A percentile compares a stretch with the other conserved stretches of the same genome.
Conservation (phyloP, 2,888 invertebrate species). For the Apeira syringaria region DNA sequence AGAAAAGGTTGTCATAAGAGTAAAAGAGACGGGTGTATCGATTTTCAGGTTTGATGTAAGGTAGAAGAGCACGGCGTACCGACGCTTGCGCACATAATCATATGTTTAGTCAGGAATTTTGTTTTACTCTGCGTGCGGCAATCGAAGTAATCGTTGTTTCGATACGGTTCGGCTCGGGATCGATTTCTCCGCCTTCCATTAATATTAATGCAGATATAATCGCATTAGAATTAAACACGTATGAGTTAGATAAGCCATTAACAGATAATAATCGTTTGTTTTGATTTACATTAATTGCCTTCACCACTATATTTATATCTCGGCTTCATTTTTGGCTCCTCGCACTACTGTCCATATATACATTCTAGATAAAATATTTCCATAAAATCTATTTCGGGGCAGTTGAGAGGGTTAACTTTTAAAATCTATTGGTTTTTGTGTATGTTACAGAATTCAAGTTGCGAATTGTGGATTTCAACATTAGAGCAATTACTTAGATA, state of each 20-base stretch:
- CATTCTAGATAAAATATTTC: no score
- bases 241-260: slow-evolving; percentile 12
- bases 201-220: slow-evolving; percentile 41
- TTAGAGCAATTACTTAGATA: no score
- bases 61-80: slow-evolving; percentile 55
- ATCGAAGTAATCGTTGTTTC: slow-evolving; percentile 65
- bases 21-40: slow-evolving; percentile 54
- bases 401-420: no score
- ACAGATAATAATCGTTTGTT: slow-evolving; percentile 15
- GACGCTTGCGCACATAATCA: slow-evolving; percentile 50
- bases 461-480: no score
- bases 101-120: slow-evolving; percentile 60
- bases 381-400: no score
- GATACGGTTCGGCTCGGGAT: slow-evolving; percentile 53
- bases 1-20: slow-evolving; percentile 39
- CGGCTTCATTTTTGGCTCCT: no score
- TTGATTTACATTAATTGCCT: slow-evolving; percentile 3
- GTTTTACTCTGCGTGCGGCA: slow-evolving; percentile 58
- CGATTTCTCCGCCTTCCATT: slow-evolving; percentile 39
- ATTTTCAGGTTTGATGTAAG: slow-evolving; percentile 48
- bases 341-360: no score
- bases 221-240: slow-evolving; percentile 29
- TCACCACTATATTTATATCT: background rate
- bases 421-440: no score
- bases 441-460: no score